Base-by-base conservation (phyloP, 2,888 invertebrate genomes). In the Escarpia spicata region DNA sequence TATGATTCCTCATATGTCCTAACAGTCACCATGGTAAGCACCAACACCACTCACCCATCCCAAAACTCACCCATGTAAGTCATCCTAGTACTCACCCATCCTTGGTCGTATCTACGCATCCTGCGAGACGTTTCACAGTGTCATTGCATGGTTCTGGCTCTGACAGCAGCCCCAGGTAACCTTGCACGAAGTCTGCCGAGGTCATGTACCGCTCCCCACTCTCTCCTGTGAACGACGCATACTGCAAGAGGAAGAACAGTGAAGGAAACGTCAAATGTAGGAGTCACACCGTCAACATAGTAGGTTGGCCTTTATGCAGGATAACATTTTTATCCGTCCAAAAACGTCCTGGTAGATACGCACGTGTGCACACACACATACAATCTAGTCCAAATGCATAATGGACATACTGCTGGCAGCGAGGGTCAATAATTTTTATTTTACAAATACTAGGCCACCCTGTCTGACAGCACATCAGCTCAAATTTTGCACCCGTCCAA, bases 121-220 rank as follows among this genome's bases (percentile, higher is more conserved):
- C 96, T 4, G 96, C 99, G 96, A 99, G 97, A 95, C 99, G 97
- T 95, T 98, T 97, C 93, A 99, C 98, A 45, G 99, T 99, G 95
- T 98, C 98, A 31, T 92, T 89, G 26, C 44, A 91, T 90, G 15
- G 98, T 97, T 97, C 97, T 97, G 96, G 97, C 96, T 98, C 98
- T 93, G 97, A 97, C 96, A 98, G 98, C 95, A 99, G 97, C 95
- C 98, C 98, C 94, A 99, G 97, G 97, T 98, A 99, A 96, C 98
- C 98, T 94, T 98, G 97, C 93, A 99, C 98, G 96, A 99, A 99
- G 97, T 99, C 99, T 96, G 98, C 97, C 94, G 98, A 97, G 93
- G 98, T 99, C 98, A 99, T 99, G 97, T 97, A 98, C 96, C 97
- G 97, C 96, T 99, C 98, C 93, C 98, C 99, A 97, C 52, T 52